Percentiles rank a stretch among this genome's conserved stretches.
Evolutionary conservation across 2,888 invertebrate species (phyloP).

Genomic region (Acanthosepion lycidas): DNA sequence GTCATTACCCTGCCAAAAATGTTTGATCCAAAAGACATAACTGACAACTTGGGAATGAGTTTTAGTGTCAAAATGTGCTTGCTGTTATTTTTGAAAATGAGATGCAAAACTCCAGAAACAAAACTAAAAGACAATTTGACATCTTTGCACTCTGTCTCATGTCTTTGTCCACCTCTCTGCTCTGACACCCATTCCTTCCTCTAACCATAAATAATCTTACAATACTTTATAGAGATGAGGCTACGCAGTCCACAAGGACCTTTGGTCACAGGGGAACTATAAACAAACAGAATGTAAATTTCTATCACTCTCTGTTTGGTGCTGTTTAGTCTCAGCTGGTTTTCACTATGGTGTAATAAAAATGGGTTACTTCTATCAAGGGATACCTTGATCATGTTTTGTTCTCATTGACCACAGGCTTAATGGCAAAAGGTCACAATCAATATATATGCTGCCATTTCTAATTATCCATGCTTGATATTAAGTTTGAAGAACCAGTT

Average conservation of each 20-base stretch:
- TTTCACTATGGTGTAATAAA: slow-evolving; percentile 1
- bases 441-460: too few relatives aligned
- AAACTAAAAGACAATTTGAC: not conserved
- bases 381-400: not conserved
- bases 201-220: not conserved
- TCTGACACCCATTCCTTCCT: not conserved
- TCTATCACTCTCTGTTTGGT: not conserved
- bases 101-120: not conserved
- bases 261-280: not conserved
- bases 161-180: not conserved
- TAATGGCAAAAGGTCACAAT: too few relatives aligned
- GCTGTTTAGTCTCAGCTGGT: not conserved
- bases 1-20: slow-evolving; percentile 18
- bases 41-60: not conserved
- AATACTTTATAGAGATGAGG: not conserved
- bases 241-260: not conserved
- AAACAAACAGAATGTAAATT: not conserved
- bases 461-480: too few relatives aligned
- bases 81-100: not conserved
- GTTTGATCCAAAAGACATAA: not conserved
- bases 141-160: not conserved
- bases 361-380: not conserved
- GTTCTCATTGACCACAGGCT: too few relatives aligned
- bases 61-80: not conserved
- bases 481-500: too few relatives aligned